phyloP scores from a whole-genome alignment of 2,113 vertebrate genomes.

The Strix aluco region DNA sequence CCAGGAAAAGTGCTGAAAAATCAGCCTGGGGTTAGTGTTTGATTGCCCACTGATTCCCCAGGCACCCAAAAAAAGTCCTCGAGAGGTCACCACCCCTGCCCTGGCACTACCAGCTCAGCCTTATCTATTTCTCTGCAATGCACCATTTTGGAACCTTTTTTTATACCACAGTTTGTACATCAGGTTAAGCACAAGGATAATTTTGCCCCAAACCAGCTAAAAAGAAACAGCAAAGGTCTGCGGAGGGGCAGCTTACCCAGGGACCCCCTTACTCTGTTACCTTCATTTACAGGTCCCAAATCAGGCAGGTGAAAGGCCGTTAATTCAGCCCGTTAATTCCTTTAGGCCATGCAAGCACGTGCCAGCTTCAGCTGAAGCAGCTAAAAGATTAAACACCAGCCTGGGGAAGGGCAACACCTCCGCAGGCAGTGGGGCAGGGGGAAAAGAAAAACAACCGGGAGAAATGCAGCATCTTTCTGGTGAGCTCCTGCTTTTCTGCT shows the following conservation, averaged over 20 bases:
- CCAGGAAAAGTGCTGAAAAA: fast-evolving
- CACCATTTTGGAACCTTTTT: fast-evolving
- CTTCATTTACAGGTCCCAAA: neutral
- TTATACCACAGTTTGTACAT: neutral
- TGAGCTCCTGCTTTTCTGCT: neutral
- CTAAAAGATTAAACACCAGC: fast-evolving
- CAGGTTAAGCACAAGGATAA: neutral
- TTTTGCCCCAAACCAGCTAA: neutral
- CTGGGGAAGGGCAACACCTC: neutral
- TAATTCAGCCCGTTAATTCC: neutral
- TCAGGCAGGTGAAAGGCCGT: neutral
- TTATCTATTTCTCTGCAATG: fast-evolving
- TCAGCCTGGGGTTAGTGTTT: neutral
- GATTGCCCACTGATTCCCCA: neutral
- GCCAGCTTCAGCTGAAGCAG: neutral
- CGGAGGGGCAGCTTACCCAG: fast-evolving
- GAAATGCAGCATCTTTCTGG: fast-evolving
- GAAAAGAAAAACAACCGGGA: neutral
- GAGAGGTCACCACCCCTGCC: neutral
- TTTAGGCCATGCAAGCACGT: fast-evolving
- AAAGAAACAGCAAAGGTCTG: neutral
- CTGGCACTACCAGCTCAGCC: neutral
- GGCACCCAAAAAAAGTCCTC: neutral
- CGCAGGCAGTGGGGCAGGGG: neutral
- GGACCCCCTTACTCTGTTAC: neutral